These are phyloP conservation scores for human (Homo sapiens) DNA, from an alignment of 2,113 vertebrate genomes.

Conservation along the genomic window DNA sequence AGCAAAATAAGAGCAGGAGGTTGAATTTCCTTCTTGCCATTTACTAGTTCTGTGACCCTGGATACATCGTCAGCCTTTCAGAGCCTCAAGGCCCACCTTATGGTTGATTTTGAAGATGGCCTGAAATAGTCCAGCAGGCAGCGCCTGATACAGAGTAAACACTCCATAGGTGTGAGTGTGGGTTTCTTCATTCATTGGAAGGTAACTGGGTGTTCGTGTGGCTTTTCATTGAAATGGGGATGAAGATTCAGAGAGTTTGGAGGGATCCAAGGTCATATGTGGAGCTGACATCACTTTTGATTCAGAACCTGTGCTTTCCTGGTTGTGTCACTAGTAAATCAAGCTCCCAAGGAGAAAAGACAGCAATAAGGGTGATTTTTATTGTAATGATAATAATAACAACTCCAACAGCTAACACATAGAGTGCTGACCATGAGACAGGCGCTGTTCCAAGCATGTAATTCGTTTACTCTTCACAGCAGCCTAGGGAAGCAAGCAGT, in stretches of 20 bases:
- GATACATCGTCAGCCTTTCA: background rate
- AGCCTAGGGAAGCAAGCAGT: background rate
- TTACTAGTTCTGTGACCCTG: background rate
- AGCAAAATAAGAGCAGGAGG: too few species aligned
- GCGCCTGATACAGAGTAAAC: accelerated
- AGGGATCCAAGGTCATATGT: background rate
- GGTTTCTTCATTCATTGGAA: background rate
- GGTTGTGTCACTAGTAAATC: background rate
- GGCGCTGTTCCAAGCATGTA: background rate
- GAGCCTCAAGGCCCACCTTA: background rate
- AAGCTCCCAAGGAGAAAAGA: background rate
- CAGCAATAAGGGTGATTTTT: accelerated
- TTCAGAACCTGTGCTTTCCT: background rate
- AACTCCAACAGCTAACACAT: accelerated
- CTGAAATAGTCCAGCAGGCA: accelerated
- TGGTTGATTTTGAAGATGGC: background rate
- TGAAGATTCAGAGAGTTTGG: background rate
- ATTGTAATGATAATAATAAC: too few species aligned
- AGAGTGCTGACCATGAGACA: accelerated
- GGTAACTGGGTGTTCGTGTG: background rate
- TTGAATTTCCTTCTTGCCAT: background rate
- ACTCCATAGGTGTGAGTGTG: accelerated
- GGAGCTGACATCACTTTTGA: background rate
- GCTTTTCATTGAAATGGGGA: background rate
- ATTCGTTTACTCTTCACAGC: background rate